A percentile compares a stretch with the other conserved stretches of the same genome.
Evolutionary conservation across 2,888 invertebrate genomes (phyloP).

Genomic region (Nomada fabriciana): DNA sequence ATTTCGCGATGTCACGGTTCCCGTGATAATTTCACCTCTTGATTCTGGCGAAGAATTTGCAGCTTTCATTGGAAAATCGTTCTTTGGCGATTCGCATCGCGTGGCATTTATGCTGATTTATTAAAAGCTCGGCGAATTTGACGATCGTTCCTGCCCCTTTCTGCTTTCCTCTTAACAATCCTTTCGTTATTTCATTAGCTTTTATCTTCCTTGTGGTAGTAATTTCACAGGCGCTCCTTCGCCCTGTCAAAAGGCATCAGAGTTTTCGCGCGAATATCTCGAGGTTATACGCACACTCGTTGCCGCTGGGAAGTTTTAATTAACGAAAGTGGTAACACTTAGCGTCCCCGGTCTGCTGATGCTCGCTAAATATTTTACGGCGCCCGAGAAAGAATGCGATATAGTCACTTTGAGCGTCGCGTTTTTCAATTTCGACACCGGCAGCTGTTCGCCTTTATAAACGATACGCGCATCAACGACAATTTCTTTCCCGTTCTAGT

Average conservation of each 20-base stretch:
- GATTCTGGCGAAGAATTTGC: neutral
- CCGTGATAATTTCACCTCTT: conserved; percentile 33
- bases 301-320: conserved; percentile 44
- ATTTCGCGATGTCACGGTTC: conserved; percentile 6
- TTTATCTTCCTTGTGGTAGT: conserved; percentile 3
- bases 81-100: neutral
- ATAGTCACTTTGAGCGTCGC: neutral
- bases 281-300: neutral
- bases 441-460: neutral
- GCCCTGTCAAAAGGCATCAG: neutral
- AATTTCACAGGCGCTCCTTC: conserved; percentile 1
- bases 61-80: neutral
- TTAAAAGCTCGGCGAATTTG: neutral
- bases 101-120: neutral
- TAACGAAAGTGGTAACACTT: conserved; percentile 35
- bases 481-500: neutral
- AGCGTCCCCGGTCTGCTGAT: neutral
- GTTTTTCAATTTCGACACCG: conserved; percentile 12
- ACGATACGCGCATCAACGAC: neutral
- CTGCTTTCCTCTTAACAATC: neutral
- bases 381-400: neutral
- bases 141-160: neutral
- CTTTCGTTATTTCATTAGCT: conserved; percentile 16
- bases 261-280: conserved; percentile 16
- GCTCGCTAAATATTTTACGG: conserved; percentile 14